Evolutionary conservation across 2,888 invertebrate species (phyloP).

Genomic region (Notocelia uddmanniana): DNA sequence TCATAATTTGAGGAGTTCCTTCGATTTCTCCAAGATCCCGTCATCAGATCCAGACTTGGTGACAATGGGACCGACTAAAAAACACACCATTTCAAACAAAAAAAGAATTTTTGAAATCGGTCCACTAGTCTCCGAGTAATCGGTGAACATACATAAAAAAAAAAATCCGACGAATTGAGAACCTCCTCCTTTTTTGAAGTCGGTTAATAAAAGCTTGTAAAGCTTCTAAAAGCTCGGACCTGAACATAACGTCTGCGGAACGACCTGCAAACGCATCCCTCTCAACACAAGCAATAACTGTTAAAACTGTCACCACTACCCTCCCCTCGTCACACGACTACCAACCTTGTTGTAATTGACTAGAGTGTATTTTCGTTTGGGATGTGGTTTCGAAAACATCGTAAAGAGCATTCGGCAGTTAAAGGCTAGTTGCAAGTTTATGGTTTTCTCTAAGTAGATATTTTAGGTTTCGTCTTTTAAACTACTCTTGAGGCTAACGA

Average conservation of each 20-base stretch:
- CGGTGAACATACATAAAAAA: no score
- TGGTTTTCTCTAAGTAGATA: conserved; percentile 18
- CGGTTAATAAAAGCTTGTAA: conserved; percentile 11
- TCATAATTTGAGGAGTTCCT: no score
- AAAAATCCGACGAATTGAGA: no score
- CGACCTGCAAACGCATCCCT: conserved; percentile 30
- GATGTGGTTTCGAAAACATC: conserved; percentile 23
- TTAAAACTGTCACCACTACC: conserved; percentile 19
- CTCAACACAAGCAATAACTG: conserved; percentile 13
- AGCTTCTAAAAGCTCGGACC: conserved; percentile 12
- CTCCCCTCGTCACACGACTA: background rate
- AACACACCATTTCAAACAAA: no score
- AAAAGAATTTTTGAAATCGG: no score
- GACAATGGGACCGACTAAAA: no score
- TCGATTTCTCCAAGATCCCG: no score
- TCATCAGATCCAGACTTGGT: no score
- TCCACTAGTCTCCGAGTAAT: no score
- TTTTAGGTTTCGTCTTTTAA: conserved; percentile 12
- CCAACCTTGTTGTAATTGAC: background rate
- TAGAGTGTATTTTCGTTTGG: background rate
- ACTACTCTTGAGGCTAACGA: conserved; percentile 2
- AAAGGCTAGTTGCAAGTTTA: conserved; percentile 25
- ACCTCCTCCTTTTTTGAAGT: no score
- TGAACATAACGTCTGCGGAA: conserved; percentile 10
- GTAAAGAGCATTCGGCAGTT: conserved; percentile 42